Evolutionary conservation across 2,797 vertebrate genomes (phyloP).

Genomic region (Pempheris klunzingeri): DNA sequence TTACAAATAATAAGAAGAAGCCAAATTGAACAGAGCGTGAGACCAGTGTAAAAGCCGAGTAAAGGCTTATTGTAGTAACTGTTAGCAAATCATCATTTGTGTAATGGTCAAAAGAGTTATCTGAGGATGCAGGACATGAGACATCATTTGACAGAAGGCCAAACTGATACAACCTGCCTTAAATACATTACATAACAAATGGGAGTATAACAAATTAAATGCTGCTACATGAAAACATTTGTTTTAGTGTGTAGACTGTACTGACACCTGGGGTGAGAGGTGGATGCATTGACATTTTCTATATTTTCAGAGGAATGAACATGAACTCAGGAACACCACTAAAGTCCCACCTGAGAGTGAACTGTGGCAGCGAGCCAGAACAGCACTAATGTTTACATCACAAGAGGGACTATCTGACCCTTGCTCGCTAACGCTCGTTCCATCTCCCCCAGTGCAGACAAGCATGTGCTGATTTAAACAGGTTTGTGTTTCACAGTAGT

Average conservation of each 20-base stretch:
- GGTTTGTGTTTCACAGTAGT: constrained; percentile 2
- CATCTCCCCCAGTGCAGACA: not conserved
- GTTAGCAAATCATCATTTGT: not conserved
- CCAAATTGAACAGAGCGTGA: not conserved
- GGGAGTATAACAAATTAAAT: not conserved
- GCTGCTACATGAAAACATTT: not conserved
- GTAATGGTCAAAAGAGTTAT: not conserved
- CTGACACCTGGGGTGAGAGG: not conserved
- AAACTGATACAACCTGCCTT: not conserved
- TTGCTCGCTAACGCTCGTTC: not conserved
- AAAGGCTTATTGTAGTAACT: not conserved
- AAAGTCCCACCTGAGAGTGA: constrained; percentile 10
- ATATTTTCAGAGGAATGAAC: constrained; percentile 7
- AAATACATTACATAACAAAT: not conserved
- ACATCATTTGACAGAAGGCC: not conserved
- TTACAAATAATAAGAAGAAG: not conserved
- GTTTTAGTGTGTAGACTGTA: not conserved
- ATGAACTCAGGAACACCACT: not conserved
- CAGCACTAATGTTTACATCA: constrained; percentile 10
- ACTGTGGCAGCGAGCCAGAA: constrained; percentile 1
- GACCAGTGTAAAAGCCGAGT: not conserved
- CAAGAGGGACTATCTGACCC: not conserved
- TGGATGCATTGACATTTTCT: not conserved
- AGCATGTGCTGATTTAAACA: constrained; percentile 5
- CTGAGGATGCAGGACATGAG: not conserved